These are phyloP conservation scores for Panulirus ornatus DNA, from an alignment of 1,140 invertebrate species.

Conservation along the genomic window DNA sequence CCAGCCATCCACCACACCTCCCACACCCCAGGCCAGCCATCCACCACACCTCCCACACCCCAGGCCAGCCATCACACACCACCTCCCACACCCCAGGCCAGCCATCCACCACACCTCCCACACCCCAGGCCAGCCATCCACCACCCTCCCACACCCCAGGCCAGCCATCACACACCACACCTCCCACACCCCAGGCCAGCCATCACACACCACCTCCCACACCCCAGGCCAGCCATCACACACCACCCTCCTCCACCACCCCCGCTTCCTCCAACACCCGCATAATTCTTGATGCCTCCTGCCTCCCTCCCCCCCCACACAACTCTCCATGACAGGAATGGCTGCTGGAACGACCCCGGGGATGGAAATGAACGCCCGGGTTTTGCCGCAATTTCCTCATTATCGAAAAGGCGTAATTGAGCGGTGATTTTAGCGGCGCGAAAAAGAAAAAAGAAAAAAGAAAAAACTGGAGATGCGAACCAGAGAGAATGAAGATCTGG, in stretches of 20 bases:
- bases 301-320: no score
- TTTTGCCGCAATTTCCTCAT: conserved; percentile 9
- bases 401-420: conserved; percentile 8
- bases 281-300: conserved; percentile 12
- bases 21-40: background rate
- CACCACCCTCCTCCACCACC: background rate
- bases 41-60: background rate
- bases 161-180: background rate
- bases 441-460: no score
- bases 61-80: background rate
- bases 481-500: background rate
- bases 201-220: background rate
- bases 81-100: no score
- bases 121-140: background rate
- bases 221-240: no score
- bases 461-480: background rate
- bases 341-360: conserved; percentile 6
- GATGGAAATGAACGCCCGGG: conserved; percentile 4
- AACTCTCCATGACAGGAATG: conserved; percentile 1
- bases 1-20: no score
- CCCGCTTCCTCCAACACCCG: background rate
- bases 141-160: background rate
- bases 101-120: no score
- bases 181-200: no score
- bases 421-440: background rate